A percentile compares a stretch with the other conserved stretches of the same genome.
Evolutionary conservation across 2,888 invertebrate species (phyloP).

Genomic region (Acronicta leporina): DNA sequence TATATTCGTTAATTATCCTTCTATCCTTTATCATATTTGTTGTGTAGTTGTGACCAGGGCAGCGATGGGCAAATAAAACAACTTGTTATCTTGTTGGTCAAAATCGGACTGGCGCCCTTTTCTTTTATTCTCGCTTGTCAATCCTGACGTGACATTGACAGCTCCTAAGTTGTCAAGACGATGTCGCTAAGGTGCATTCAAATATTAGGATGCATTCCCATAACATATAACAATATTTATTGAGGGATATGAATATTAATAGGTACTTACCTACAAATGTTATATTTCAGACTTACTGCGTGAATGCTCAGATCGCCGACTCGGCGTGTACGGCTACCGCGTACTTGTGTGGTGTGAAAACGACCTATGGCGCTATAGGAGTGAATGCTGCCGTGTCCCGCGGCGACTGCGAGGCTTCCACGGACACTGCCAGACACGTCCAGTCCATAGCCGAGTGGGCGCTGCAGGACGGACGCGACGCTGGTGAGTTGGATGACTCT

Average conservation of each 20-base stretch:
- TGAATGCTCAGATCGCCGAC: slow-evolving; percentile 90
- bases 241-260: not conserved
- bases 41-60: too few relatives aligned
- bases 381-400: slow-evolving; percentile 89
- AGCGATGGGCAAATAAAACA: too few relatives aligned
- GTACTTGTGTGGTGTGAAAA: slow-evolving; percentile 91
- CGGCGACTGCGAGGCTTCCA: slow-evolving; percentile 89
- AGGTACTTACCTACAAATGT: not conserved
- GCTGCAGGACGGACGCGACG: slow-evolving; percentile 79
- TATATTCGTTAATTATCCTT: too few relatives aligned
- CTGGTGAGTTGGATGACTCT: slow-evolving; percentile 55
- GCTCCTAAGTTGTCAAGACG: too few relatives aligned
- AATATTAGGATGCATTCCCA: too few relatives aligned
- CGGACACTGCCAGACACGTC: slow-evolving; percentile 85
- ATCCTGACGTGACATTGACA: too few relatives aligned
- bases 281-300: slow-evolving; percentile 84
- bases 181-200: too few relatives aligned
- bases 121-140: too few relatives aligned
- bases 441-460: slow-evolving; percentile 92
- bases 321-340: slow-evolving; percentile 92
- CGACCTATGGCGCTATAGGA: slow-evolving; percentile 90
- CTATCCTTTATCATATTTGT: too few relatives aligned
- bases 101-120: too few relatives aligned
- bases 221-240: too few relatives aligned
- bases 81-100: too few relatives aligned